Conservation (phyloP, 2,797 vertebrate genomes). For the Falco naumanni region DNA sequence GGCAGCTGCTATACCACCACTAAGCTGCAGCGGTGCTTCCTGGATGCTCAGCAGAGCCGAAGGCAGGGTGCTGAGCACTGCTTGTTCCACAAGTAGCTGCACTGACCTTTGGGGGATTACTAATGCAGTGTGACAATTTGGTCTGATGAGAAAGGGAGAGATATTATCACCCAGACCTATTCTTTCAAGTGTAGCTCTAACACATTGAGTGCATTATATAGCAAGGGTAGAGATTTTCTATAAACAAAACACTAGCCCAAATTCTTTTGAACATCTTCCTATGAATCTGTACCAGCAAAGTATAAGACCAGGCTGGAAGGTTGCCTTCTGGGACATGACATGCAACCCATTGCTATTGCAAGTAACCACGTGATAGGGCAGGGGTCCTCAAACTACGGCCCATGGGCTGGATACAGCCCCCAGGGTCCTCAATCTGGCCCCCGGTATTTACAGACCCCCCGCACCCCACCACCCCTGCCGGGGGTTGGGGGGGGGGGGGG, state of each 20-base stretch:
- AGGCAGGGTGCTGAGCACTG: background rate
- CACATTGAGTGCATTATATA: background rate
- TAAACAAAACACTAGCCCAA: background rate
- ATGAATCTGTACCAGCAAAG: background rate
- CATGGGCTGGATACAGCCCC: too few relatives aligned
- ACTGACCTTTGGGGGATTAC: background rate
- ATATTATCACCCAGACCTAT: background rate
- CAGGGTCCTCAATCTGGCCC: too few relatives aligned
- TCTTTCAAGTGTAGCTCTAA: background rate
- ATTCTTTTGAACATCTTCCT: background rate
- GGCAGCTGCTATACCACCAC: accelerated
- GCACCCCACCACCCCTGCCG: too few relatives aligned
- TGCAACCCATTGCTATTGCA: background rate
- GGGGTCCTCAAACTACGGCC: too few relatives aligned
- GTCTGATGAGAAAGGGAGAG: background rate
- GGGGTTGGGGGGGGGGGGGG: too few relatives aligned
- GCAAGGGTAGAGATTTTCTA: background rate
- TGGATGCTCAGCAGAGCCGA: accelerated
- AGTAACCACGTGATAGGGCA: background rate
- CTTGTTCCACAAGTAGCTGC: background rate
- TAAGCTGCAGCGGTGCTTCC: accelerated
- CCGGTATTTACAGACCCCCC: too few relatives aligned
- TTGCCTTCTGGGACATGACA: background rate
- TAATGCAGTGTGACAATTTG: background rate
- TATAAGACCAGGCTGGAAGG: background rate